A percentile compares a stretch with the other conserved stretches of the same genome.
phyloP scores from a whole-genome alignment of 2,113 vertebrate genomes.

The Gallinago media region DNA sequence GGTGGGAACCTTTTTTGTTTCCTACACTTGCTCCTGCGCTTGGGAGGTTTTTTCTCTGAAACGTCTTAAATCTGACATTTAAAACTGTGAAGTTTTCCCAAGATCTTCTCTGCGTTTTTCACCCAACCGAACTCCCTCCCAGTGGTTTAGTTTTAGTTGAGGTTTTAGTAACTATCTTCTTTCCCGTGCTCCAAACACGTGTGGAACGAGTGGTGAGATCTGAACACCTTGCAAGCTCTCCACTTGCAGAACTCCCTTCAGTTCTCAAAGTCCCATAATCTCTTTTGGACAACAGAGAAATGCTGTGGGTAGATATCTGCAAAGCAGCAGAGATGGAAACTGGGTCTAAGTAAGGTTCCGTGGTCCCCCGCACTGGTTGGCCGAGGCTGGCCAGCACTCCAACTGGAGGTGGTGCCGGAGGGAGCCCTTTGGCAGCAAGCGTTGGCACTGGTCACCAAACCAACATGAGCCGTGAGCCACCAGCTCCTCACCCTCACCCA shows the following conservation, averaged over 20 bases:
- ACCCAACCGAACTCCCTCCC: neutral
- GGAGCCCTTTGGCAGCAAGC: neutral
- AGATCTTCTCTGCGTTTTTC: neutral
- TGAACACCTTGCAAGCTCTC: neutral
- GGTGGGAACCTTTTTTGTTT: neutral
- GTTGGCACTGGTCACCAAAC: neutral
- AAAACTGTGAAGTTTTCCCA: neutral
- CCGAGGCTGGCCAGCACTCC: neutral
- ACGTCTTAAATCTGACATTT: neutral
- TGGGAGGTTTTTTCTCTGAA: neutral
- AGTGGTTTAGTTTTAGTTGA: neutral
- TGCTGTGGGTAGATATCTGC: neutral
- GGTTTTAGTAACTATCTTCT: neutral
- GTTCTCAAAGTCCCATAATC: neutral
- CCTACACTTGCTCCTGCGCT: neutral
- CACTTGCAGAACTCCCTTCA: neutral
- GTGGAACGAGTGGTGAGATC: neutral
- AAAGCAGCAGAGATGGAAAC: neutral
- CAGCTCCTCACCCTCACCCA: neutral
- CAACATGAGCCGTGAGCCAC: accelerated
- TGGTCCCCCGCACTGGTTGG: accelerated
- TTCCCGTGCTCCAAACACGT: neutral
- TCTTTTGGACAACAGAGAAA: neutral
- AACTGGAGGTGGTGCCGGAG: too few relatives aligned
- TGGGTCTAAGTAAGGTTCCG: accelerated